Base-by-base conservation (phyloP, 1,140 invertebrate species). In the Drosophila asahinai region DNA sequence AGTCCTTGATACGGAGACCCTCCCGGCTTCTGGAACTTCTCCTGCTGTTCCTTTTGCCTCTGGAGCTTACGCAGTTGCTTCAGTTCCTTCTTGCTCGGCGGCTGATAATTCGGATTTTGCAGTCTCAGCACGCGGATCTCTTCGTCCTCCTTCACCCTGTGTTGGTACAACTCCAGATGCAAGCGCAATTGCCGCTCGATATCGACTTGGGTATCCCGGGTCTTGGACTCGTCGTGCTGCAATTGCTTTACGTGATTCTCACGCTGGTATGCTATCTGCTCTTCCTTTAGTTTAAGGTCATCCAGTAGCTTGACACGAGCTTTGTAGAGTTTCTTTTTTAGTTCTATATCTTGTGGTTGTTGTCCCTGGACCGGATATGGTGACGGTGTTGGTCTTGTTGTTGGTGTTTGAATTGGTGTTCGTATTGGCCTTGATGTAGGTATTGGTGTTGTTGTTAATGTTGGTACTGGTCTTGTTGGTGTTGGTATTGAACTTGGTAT, bases 31-130 rank as follows among this genome's bases (percentile, higher is more conserved):
- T 11, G 27, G 2, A 12, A 48, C 17, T 61, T 22, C 40, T 59
- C 30, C 2, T 62, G 54, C 43, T 49, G 42, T 6, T 36, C 14
- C 25, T 67, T 22, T 38, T 52, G 45, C 48, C 11, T 54, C 65
- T 65, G 30, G 15, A 60, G 36, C 5, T 45, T 2, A 15, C 72
- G 40, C 48, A 57, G 64, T 14, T 0, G 43, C 52, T 58, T 54
- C 55, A 45, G 9, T 43, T 62, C 47, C 47, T 17, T 19, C 19
- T 33, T 33, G 27, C 5, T 17, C 5, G 51, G 51, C 4, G 51
- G 27, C 30, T 36, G 17, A 19, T 36, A 54, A 8, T 19, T 19
- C 6, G 51, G 51, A 54, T 36, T 36, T 14, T 14, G n/a, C 19
- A 14, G 17, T 36, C 6, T 19, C 6, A 0, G 27, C 12, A 8